These are phyloP conservation scores for Aphelinus atriplicis DNA, from an alignment of 1,140 invertebrate genomes.

Conservation along the genomic window DNA sequence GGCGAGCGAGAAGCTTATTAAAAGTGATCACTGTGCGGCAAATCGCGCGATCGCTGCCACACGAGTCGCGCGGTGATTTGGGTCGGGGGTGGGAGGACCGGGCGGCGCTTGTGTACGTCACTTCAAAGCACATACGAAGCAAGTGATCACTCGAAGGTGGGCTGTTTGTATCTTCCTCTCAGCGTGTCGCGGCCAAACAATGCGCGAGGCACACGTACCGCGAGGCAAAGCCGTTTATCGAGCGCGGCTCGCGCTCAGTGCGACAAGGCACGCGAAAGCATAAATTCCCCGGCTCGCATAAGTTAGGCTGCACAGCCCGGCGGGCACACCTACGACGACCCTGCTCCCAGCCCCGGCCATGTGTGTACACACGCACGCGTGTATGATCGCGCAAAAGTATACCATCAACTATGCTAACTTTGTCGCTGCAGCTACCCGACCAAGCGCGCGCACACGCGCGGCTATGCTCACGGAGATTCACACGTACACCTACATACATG, in stretches of 20 bases:
- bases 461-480: neutral
- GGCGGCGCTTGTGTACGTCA: too few species aligned
- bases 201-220: slow-evolving; percentile 31
- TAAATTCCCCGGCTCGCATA: slow-evolving; percentile 43
- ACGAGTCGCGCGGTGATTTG: too few species aligned
- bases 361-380: neutral
- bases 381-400: neutral
- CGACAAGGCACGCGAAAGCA: slow-evolving; percentile 45
- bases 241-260: neutral
- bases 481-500: neutral
- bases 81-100: too few species aligned
- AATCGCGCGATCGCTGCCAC: too few species aligned
- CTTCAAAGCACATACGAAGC: too few species aligned
- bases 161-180: neutral
- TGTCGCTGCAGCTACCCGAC: neutral
- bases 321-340: too few species aligned
- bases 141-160: too few species aligned
- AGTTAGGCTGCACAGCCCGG: slow-evolving; percentile 1
- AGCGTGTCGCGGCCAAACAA: slow-evolving; percentile 38
- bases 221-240: slow-evolving; percentile 21
- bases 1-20: too few species aligned
- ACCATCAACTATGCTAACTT: slow-evolving; percentile 13
- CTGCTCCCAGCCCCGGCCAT: neutral
- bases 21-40: too few species aligned
- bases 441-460: neutral